phyloP scores from a whole-genome alignment of 2,888 invertebrate species.

The Venusia cambrica region DNA sequence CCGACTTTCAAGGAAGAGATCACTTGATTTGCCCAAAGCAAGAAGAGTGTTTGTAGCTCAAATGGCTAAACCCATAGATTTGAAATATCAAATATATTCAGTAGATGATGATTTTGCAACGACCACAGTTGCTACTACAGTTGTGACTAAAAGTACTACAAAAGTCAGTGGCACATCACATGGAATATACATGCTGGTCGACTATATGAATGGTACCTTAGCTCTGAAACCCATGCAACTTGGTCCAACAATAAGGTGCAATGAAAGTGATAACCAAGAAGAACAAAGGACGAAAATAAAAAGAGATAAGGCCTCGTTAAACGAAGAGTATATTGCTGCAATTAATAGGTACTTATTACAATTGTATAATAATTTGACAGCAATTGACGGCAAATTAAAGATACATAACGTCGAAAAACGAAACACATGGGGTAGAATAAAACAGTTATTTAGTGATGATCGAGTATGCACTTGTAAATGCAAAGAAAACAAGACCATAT shows the following conservation, averaged over 20 bases:
- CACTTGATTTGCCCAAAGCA: constrained; percentile 39
- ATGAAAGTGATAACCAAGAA: constrained; percentile 20
- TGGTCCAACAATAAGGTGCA: neutral
- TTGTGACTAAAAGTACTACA: too few species aligned
- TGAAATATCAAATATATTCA: constrained; percentile 59
- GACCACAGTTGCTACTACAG: constrained; percentile 7
- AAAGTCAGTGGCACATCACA: constrained; percentile 39
- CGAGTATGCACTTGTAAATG: constrained; percentile 58
- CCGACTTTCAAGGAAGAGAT: constrained; percentile 40
- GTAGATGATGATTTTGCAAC: constrained; percentile 34
- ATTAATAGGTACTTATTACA: constrained; percentile 46
- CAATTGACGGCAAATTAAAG: constrained; percentile 6
- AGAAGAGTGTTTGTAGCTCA: constrained; percentile 58
- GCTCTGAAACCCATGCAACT: constrained; percentile 45
- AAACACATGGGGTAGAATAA: constrained; percentile 42
- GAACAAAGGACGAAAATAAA: constrained; percentile 1
- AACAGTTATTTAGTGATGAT: constrained; percentile 51
- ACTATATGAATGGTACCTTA: constrained; percentile 37
- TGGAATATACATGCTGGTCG: constrained; percentile 53
- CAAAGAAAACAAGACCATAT: constrained; percentile 53
- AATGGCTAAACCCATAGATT: constrained; percentile 57
- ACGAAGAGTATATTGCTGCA: constrained; percentile 50
- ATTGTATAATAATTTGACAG: constrained; percentile 31
- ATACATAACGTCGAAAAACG: constrained; percentile 14
- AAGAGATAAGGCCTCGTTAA: constrained; percentile 40